These are phyloP conservation scores for Arion vulgaris DNA, from an alignment of 1,140 invertebrate species.

Conservation along the genomic window DNA sequence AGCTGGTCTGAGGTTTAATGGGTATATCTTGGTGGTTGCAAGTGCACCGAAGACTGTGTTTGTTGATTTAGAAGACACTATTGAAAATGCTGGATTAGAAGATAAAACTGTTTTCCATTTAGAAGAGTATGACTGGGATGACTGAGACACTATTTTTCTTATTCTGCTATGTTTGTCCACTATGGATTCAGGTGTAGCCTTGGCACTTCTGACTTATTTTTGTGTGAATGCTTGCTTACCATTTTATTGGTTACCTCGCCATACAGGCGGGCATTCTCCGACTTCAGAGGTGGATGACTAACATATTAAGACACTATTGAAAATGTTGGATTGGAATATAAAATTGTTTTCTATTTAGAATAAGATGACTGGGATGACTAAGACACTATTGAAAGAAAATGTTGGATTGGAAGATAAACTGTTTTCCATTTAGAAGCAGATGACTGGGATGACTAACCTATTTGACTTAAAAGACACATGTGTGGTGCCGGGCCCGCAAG, in stretches of 20 bases:
- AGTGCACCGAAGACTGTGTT: conserved; percentile 32
- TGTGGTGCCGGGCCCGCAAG: too few relatives aligned
- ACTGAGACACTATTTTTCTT: background rate
- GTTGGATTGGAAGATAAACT: conserved; percentile 40
- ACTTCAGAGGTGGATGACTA: too few relatives aligned
- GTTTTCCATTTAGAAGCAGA: conserved; percentile 44
- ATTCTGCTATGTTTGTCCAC: too few relatives aligned
- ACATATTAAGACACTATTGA: conserved; percentile 40
- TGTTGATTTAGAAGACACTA: conserved; percentile 36
- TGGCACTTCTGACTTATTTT: too few relatives aligned
- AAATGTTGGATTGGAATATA: conserved; percentile 37
- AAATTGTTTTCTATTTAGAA: conserved; percentile 44
- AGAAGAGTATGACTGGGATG: conserved; percentile 37
- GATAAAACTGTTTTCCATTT: conserved; percentile 44
- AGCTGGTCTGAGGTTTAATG: conserved; percentile 37
- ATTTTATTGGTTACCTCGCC: too few relatives aligned
- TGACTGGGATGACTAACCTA: conserved; percentile 32
- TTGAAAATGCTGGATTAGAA: conserved; percentile 38
- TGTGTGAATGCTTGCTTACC: too few relatives aligned
- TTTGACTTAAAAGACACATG: too few relatives aligned
- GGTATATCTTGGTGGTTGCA: conserved; percentile 39
- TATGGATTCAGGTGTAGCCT: too few relatives aligned
- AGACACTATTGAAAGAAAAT: conserved; percentile 15
- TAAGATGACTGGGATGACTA: conserved; percentile 32
- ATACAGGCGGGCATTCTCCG: too few relatives aligned